These are phyloP conservation scores for Pollachius pollachius DNA, from an alignment of 2,113 vertebrate species.

Conservation along the genomic window DNA sequence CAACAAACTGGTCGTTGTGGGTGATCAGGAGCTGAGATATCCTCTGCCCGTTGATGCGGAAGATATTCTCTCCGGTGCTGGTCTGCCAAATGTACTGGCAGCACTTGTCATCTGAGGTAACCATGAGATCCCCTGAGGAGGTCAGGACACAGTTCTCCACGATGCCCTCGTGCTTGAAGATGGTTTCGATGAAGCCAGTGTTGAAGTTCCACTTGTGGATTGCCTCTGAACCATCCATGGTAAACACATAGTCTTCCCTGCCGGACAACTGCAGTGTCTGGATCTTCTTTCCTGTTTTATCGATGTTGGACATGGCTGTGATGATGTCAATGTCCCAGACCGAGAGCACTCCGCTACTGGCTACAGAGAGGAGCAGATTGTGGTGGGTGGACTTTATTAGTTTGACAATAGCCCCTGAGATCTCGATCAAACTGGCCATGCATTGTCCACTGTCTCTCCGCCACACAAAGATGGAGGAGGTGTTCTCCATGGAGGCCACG, in stretches of 20 bases:
- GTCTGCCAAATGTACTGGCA: constrained; percentile 99
- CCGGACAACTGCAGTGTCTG: constrained; percentile 85
- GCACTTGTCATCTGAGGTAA: constrained; percentile 94
- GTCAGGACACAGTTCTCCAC: constrained; percentile 96
- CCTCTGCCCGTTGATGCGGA: constrained; percentile 93
- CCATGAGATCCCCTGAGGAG: constrained; percentile 92
- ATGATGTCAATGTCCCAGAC: constrained; percentile 99
- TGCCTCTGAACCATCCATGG: constrained; percentile 91
- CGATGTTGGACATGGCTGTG: constrained; percentile 98
- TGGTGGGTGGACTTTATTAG: constrained; percentile 96
- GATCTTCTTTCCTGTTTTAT: constrained; percentile 96
- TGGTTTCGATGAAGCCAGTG: constrained; percentile 93
- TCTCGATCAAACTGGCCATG: constrained; percentile 96
- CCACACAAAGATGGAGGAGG: constrained; percentile 98
- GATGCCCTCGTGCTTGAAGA: constrained; percentile 94
- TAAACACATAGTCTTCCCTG: constrained; percentile 94
- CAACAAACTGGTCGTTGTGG: constrained; percentile 98
- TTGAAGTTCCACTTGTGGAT: constrained; percentile 98
- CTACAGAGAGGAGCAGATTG: constrained; percentile 92
- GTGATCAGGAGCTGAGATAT: constrained; percentile 96
- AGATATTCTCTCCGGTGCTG: constrained; percentile 90
- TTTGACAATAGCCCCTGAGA: constrained; percentile 95
- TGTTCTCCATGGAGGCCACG: constrained; percentile 98
- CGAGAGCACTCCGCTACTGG: constrained; percentile 93
- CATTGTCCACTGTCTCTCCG: constrained; percentile 95